Evolutionary conservation across 2,113 vertebrate species (phyloP).

Genomic region (Limanda limanda): DNA sequence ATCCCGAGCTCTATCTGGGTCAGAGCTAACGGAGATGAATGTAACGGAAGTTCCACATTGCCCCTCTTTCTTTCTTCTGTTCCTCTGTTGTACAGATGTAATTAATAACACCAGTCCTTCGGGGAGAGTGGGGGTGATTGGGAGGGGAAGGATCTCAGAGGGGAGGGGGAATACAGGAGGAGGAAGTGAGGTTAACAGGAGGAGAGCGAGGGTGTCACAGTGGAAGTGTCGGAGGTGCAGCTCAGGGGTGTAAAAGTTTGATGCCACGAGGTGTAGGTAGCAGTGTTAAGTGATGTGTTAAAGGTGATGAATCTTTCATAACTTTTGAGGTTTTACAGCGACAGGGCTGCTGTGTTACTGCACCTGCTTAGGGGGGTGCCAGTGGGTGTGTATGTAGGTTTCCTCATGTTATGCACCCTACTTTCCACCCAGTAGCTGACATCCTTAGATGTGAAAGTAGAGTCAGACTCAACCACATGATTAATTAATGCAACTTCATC

Average conservation of each 20-base stretch:
- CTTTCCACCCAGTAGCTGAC: background rate
- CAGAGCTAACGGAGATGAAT: slow-evolving; percentile 71
- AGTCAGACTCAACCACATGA: background rate
- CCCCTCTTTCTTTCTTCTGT: slow-evolving; percentile 48
- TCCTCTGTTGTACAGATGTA: slow-evolving; percentile 43
- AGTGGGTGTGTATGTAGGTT: background rate
- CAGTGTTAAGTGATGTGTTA: slow-evolving; percentile 23
- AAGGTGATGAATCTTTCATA: slow-evolving; percentile 41
- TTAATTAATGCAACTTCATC: slow-evolving; percentile 2
- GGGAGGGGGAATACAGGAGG: background rate
- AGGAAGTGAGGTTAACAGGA: background rate
- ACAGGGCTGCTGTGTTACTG: background rate
- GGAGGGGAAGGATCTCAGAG: background rate
- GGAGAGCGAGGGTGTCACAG: background rate
- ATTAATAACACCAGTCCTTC: slow-evolving; percentile 64
- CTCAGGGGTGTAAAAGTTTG: slow-evolving; percentile 24
- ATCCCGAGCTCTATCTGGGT: slow-evolving; percentile 65
- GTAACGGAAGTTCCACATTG: slow-evolving; percentile 49
- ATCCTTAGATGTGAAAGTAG: background rate
- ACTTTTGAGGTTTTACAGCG: background rate
- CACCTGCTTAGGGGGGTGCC: background rate
- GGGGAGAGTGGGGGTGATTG: slow-evolving; percentile 14
- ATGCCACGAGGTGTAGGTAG: slow-evolving; percentile 52
- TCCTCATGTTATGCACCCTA: background rate
- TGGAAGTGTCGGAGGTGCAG: background rate